Percentiles rank a stretch among this genome's conserved stretches.
Conservation (phyloP, 2,797 vertebrate genomes). For the Podarcis lilfordi region DNA sequence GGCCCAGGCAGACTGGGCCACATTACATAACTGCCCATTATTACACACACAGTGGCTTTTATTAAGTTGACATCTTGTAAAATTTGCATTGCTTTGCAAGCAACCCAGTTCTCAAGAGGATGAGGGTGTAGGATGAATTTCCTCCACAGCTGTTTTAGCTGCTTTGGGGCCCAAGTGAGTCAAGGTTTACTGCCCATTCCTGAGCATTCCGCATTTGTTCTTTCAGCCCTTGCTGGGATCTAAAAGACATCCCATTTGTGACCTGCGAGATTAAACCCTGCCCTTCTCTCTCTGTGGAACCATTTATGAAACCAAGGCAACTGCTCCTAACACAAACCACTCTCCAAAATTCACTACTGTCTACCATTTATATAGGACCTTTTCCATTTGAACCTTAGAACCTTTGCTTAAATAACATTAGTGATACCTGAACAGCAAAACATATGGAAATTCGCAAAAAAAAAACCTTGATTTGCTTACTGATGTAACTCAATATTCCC, state of each 20-base stretch:
- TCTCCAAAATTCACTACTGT: slow-evolving; percentile 55
- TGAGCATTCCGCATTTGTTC: not conserved
- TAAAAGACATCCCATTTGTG: not conserved
- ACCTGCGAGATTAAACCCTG: not conserved
- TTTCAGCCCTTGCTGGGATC: slow-evolving; percentile 11
- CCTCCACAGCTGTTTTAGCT: slow-evolving; percentile 12
- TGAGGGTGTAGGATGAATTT: not conserved
- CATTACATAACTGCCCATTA: not conserved
- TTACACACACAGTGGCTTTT: not conserved
- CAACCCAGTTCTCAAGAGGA: not conserved
- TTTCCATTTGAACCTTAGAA: not conserved
- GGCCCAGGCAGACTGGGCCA: not conserved
- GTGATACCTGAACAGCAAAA: not conserved
- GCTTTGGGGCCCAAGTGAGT: slow-evolving; percentile 12
- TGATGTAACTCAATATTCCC: not conserved
- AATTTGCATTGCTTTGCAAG: not conserved
- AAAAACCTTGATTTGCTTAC: not conserved
- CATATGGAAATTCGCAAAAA: not conserved
- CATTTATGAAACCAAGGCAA: slow-evolving; percentile 12
- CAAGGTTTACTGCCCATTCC: not conserved
- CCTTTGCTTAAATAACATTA: not conserved
- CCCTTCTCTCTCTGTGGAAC: slow-evolving; percentile 30
- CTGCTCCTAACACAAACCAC: slow-evolving; percentile 40
- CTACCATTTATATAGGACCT: not conserved
- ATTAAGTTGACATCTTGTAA: not conserved